Evolutionary conservation across 2,113 vertebrate species (phyloP), one percentile per base, ranked within the genome.

Genomic region (Sphaerodactylus townsendi): DNA sequence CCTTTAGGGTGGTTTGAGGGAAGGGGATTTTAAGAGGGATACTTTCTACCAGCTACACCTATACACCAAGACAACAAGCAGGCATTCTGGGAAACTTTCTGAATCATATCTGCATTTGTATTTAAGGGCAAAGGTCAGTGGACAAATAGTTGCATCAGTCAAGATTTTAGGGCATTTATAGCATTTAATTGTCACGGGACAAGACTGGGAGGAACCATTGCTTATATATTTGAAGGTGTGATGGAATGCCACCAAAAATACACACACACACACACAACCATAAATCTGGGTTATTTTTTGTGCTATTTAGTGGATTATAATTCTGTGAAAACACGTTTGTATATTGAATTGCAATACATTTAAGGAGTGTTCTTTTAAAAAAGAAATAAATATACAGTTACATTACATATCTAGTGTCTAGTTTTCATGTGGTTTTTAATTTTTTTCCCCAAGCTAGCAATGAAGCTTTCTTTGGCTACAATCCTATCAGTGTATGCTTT

Each of bases 261-360:
- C 11, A 76, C 1, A 69, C 56, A 75, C 71, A 37, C 65, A 28
- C 82, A 72, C 39, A 74, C 23, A 23, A 84, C 90, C 81, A 1
- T 77, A 82, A 86, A 91, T 91, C 90, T 92, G 95, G 94, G 93
- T 94, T 95, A 94, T 95, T 93, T 95, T 94, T 96, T 96, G 96
- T 97, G 95, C 95, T 96, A 95, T 95, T 95, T 96, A 96, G 95
- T 97, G 96, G 94, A 96, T 96, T 96, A 96, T 96, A 96, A 96
- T 95, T 97, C 96, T 97, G 96, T 97, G 96, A 97, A 97, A 97
- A 92, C 92, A 90, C 97, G 95, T 97, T 97, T 97, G 96, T 96
- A 97, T 96, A 96, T 93, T 96, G 96, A 96, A 91, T 95, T 96
- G 95, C 91, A 92, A 89, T 94, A 93, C 95, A 94, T 95, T 94